Percentiles rank a stretch among this genome's conserved stretches.
Evolutionary conservation across 2,113 vertebrate genomes (phyloP).

Genomic region (Cyanoliseus patagonus): DNA sequence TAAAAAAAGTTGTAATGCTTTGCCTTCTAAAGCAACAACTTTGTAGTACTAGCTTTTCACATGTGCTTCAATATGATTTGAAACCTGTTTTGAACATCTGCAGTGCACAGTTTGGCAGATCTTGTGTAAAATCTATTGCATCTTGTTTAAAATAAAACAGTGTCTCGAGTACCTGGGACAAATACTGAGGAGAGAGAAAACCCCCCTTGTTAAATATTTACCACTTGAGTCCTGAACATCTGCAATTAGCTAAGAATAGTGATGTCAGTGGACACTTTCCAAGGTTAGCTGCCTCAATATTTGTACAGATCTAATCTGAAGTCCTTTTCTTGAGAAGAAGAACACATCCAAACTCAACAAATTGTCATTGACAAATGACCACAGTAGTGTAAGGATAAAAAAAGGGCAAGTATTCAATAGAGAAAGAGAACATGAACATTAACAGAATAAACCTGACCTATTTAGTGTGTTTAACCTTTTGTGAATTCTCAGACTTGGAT

Average conservation of each 20-base stretch:
- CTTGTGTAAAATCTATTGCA: neutral
- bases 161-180: neutral
- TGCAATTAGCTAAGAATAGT: slow-evolving; percentile 70
- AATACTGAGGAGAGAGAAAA: neutral
- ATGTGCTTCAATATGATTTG: neutral
- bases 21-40: neutral
- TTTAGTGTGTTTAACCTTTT: neutral
- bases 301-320: slow-evolving; percentile 55
- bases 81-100: neutral
- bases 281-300: slow-evolving; percentile 28
- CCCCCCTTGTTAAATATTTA: slow-evolving; percentile 17
- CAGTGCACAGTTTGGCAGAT: neutral
- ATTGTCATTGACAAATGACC: slow-evolving; percentile 58
- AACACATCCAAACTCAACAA: slow-evolving; percentile 40
- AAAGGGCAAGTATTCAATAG: slow-evolving; percentile 34
- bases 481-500: neutral
- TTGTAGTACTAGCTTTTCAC: neutral
- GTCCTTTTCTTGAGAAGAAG: neutral
- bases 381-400: slow-evolving; percentile 11
- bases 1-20: neutral
- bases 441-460: neutral
- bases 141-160: slow-evolving; percentile 8
- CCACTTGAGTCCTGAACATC: slow-evolving; percentile 41
- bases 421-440: slow-evolving; percentile 4
- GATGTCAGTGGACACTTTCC: slow-evolving; percentile 55